Percentiles rank a stretch among this genome's conserved stretches.
These are phyloP conservation scores for Aleadryas rufinucha DNA, from an alignment of 2,113 vertebrate genomes.

Conservation along the genomic window DNA sequence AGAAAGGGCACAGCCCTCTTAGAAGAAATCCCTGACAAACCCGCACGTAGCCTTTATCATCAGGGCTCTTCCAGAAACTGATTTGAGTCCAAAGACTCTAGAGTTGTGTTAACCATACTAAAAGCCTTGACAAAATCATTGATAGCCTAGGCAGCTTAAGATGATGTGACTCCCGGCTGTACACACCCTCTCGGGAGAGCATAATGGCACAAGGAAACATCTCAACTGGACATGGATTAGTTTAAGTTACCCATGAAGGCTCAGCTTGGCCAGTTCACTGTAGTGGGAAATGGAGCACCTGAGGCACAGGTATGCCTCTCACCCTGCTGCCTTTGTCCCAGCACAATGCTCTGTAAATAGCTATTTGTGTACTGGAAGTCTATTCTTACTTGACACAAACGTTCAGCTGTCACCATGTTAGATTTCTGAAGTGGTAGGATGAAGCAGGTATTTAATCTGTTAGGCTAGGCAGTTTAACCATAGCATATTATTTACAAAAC, in stretches of 20 bases:
- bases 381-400: background rate
- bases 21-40: background rate
- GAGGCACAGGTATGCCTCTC: background rate
- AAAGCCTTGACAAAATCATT: background rate
- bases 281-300: background rate
- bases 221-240: background rate
- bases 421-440: background rate
- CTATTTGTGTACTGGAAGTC: background rate
- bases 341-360: background rate
- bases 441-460: background rate
- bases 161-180: background rate
- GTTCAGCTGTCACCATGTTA: background rate
- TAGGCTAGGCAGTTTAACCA: background rate
- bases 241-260: background rate
- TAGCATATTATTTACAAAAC: background rate
- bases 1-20: background rate
- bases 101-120: background rate
- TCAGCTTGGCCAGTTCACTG: background rate
- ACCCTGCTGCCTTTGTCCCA: background rate
- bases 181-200: background rate
- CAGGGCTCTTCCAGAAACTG: background rate
- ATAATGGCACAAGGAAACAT: background rate
- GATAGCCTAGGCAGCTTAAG: background rate
- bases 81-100: background rate
- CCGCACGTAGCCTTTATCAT: background rate